A percentile compares a stretch with the other conserved stretches of the same genome.
Conservation (phyloP, 2,797 vertebrate genomes). For the Phyllotis vaccarum region DNA sequence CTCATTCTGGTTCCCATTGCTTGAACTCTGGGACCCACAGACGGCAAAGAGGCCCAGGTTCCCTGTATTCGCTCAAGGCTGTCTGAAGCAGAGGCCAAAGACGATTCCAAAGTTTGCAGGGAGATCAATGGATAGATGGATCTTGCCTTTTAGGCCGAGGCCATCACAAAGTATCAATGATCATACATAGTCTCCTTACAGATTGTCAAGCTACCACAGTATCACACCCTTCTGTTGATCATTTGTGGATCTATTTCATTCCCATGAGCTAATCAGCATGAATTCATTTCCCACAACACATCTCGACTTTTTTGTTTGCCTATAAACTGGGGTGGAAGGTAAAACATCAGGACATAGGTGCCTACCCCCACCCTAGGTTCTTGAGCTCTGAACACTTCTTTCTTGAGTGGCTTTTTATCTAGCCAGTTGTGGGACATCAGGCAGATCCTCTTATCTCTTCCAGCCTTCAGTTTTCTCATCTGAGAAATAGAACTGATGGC, state of each 20-base stretch:
- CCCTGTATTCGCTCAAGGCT: rapidly evolving
- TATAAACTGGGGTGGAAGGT: background rate
- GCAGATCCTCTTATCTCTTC: rapidly evolving
- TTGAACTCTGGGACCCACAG: background rate
- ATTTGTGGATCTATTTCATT: background rate
- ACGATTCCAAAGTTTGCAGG: background rate
- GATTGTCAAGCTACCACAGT: background rate
- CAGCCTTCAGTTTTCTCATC: background rate
- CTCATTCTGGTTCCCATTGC: rapidly evolving
- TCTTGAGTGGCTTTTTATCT: rapidly evolving
- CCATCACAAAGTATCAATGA: rapidly evolving
- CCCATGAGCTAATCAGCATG: background rate
- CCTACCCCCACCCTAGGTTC: rapidly evolving
- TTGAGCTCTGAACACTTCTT: background rate
- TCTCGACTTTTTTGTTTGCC: background rate
- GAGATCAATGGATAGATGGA: background rate
- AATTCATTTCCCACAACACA: background rate
- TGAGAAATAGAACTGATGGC: background rate
- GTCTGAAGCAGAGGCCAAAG: background rate
- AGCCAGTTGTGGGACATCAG: background rate
- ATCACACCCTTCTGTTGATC: background rate
- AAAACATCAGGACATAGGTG: rapidly evolving
- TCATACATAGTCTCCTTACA: rapidly evolving
- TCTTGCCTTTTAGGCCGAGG: background rate
- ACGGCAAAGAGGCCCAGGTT: rapidly evolving